Evolutionary conservation across 2,113 vertebrate genomes (phyloP).

Genomic region (Ellobius talpinus): DNA sequence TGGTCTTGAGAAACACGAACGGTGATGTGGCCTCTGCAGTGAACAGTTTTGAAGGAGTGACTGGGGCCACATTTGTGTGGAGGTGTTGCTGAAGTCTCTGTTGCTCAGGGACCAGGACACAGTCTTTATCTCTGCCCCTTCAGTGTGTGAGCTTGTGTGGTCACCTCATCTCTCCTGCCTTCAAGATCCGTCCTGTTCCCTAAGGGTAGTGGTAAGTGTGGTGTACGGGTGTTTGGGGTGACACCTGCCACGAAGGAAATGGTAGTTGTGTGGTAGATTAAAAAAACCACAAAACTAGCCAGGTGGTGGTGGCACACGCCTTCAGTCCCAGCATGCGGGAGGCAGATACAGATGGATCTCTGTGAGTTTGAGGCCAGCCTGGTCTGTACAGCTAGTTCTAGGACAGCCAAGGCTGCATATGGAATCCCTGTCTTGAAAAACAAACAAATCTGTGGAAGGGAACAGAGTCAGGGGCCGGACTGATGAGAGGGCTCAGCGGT

Average conservation of each 20-base stretch:
- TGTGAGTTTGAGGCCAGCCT: too few relatives aligned
- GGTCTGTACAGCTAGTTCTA: too few relatives aligned
- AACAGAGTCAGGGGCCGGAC: background rate
- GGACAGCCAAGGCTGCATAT: too few relatives aligned
- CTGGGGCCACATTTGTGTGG: background rate
- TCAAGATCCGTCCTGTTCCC: background rate
- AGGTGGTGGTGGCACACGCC: too few relatives aligned
- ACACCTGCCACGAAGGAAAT: background rate
- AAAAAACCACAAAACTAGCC: background rate
- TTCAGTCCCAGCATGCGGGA: too few relatives aligned
- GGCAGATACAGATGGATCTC: too few relatives aligned
- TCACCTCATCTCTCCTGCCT: background rate
- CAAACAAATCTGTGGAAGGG: background rate
- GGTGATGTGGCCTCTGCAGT: background rate
- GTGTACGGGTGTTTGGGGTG: background rate
- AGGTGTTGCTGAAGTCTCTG: background rate
- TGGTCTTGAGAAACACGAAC: background rate
- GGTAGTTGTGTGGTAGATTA: background rate
- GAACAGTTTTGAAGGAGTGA: background rate
- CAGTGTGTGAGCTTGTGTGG: background rate
- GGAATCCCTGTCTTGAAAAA: background rate
- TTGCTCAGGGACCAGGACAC: background rate
- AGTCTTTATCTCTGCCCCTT: background rate
- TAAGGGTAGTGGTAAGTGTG: background rate
- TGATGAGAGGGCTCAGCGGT: background rate